Evolutionary conservation across 2,797 vertebrate species (phyloP), one percentile per base, ranked within the genome.

Genomic region (Sarcoramphus papa): DNA sequence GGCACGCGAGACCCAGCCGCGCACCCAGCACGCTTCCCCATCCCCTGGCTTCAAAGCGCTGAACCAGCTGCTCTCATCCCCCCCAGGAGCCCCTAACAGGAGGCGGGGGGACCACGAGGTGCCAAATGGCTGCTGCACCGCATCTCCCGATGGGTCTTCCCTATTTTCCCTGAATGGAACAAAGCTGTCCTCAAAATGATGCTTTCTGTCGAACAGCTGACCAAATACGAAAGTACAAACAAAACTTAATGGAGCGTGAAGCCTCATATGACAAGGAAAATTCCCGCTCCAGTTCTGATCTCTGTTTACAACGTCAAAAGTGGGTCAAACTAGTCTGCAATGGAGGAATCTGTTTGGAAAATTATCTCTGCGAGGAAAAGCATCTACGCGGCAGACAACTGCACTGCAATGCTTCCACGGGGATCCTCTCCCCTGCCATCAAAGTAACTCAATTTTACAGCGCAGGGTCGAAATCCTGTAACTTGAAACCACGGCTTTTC

Each of bases 221-320:
- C 78, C 84, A 93, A 88, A 93, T 95, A 93, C 72, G 92, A 97
- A 95, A 95, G 81, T 90, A 91, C 92, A 86, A 85, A 95, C 85
- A 83, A 35, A 95, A 90, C 53, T 97, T 95, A 97, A 92, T 88
- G 88, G 88, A 94, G 93, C 86, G 51, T 15, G 28, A 95, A 95
- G 92, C 85, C 82, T 92, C 85, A 51, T 50, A 93, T 41, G 93
- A 93, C 95, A 96, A 96, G 95, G 89, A 97, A 95, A 93, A 97
- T 96, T 94, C 93, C 88, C 31, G 35, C 90, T 96, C 90, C 85
- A 84, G 40, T 93, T 94, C 80, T 88, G 65, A 88, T 92, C 91
- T 83, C 88, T 94, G 92, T 96, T 95, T 97, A 88, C 95, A 79
- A 9, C 9, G 7, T 68, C 76, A 85, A 92, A 97, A 97, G 86